Evolutionary conservation across 2,113 vertebrate species (phyloP).

Genomic region (Tretioscincus oriximinensis): DNA sequence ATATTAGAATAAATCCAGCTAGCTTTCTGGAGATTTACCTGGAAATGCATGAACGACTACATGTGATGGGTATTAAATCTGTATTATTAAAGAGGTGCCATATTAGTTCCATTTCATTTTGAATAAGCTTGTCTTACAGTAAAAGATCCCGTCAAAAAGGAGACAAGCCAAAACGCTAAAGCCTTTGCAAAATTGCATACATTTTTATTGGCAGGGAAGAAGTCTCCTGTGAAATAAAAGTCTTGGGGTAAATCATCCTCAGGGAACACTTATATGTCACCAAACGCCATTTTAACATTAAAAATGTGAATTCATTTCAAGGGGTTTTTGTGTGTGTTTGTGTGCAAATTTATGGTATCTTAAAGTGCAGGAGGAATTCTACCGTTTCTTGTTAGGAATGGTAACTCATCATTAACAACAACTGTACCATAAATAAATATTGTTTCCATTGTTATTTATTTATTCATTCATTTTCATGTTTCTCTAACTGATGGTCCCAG

Average conservation of each 20-base stretch:
- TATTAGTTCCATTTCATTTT: constrained; percentile 50
- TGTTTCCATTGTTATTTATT: no score
- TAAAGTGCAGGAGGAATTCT: no score
- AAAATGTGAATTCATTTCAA: constrained; percentile 9
- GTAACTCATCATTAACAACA: no score
- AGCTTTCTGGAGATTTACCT: constrained; percentile 34
- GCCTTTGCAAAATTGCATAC: constrained; percentile 8
- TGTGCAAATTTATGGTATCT: no score
- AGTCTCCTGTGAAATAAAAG: constrained; percentile 3
- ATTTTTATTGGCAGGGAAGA: neutral
- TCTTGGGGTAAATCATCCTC: neutral
- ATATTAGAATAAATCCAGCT: constrained; percentile 39
- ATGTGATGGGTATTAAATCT: constrained; percentile 26
- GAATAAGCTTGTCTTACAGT: neutral
- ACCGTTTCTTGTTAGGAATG: no score
- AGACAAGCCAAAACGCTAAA: constrained; percentile 13
- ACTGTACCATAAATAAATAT: no score
- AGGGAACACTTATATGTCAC: constrained; percentile 2
- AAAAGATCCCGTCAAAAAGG: constrained; percentile 34
- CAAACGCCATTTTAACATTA: neutral
- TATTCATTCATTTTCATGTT: no score
- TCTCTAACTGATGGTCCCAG: no score
- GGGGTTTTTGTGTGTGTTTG: no score
- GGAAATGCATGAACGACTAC: constrained; percentile 36
- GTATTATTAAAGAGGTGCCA: constrained; percentile 33